A percentile compares a stretch with the other conserved stretches of the same genome.
phyloP scores from a whole-genome alignment of 1,140 invertebrate species.

The Eulimnadia texana region DNA sequence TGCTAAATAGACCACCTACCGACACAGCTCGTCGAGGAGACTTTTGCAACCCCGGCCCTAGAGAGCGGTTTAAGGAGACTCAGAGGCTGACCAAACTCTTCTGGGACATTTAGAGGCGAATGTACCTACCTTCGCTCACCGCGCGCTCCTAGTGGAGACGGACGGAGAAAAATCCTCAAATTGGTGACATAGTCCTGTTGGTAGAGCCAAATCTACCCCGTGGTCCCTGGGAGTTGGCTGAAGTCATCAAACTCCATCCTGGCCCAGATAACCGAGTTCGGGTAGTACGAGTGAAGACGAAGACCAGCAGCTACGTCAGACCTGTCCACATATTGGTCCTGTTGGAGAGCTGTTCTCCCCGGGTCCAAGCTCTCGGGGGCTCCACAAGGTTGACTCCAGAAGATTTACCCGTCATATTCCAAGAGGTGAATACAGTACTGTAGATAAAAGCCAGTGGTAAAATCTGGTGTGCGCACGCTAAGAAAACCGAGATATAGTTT shows the following conservation, averaged over 20 bases:
- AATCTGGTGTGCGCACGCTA: too few species aligned
- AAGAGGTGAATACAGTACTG: not conserved
- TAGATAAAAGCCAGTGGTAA: not conserved
- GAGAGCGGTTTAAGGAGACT: not conserved
- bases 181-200: constrained; percentile 21
- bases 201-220: constrained; percentile 23
- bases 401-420: not conserved
- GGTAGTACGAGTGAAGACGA: constrained; percentile 25
- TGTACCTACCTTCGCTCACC: not conserved
- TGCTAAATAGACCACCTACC: constrained; percentile 1
- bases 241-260: constrained; percentile 25
- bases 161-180: constrained; percentile 9
- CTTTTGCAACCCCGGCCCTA: not conserved
- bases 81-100: not conserved
- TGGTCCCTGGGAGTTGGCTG: constrained; percentile 27
- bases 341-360: not conserved
- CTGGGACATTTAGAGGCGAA: not conserved
- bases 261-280: constrained; percentile 27
- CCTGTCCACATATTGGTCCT: not conserved
- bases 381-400: not conserved
- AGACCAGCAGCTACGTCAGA: not conserved
- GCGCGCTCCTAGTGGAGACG: constrained; percentile 10
- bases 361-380: not conserved
- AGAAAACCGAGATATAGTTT: not conserved
- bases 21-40: not conserved